Base-by-base conservation (phyloP, 2,888 invertebrate species). In the Leptothorax acervorum region DNA sequence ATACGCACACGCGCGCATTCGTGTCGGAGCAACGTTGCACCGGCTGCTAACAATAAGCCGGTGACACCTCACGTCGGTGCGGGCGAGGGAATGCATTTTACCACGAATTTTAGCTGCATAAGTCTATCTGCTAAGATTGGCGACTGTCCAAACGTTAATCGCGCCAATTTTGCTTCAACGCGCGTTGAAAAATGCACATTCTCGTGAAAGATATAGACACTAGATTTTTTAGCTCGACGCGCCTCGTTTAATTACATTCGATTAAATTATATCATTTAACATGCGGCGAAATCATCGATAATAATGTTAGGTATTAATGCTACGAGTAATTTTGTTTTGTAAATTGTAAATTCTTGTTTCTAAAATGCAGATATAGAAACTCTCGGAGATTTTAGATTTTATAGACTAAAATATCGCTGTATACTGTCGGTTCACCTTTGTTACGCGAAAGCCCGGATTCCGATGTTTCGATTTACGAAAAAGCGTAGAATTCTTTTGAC, bases 11-110 rank as follows among this genome's bases (percentile, higher is more conserved):
- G 18, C 51, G 28, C 12, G 42, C 45, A 55, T 5, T 42, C n/a
- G 42, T 55, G 55, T 28, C 28, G n/a, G 42, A 42, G 78, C 39
- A 23, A 76, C 65, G 12, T 78, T 78, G 78, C 78, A 78, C 55
- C 68, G 68, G 68, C 78, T 53, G 78, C 18, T 51, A 75, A 35
- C 3, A 35, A 8, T 9, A 8, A 23, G 55, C 68, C 78, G 68
- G 12, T 76, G 76, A 55, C 78, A 55, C 78, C 68, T 68, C 68
- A 51, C 42, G 42, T 55, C n/a, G 68, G 31, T 9, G n/a, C 31
- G 42, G 55, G 31, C 15, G n/a, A 45, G 42, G 55, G 18, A 65
- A 53, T 39, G 23, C 55, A 42, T 78, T 68, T 42, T 31, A 42
- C 42, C 28, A 45, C 28, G 78, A 78, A 68, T 78, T 68, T 78